Percentiles rank a stretch among this genome's conserved stretches.
phyloP scores from a whole-genome alignment of 2,888 invertebrate species.

The Stenodera caucasica region DNA sequence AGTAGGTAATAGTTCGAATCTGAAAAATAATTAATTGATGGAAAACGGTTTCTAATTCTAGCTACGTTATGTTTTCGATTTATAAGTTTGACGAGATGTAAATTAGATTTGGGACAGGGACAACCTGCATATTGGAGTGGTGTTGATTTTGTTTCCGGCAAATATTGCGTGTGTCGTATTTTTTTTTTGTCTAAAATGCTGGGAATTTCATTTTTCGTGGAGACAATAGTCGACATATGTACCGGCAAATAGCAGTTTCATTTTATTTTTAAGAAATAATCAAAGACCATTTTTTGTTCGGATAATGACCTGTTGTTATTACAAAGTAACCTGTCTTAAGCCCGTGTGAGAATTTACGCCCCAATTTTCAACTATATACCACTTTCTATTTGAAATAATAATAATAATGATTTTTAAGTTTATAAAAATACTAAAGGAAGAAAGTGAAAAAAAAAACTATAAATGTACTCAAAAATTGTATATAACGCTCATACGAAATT shows the following conservation, averaged over 20 bases:
- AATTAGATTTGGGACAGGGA: too few relatives aligned
- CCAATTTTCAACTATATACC: slow-evolving; percentile 9
- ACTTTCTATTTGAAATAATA: slow-evolving; percentile 4
- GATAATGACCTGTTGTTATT: slow-evolving; percentile 21
- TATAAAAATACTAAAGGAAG: not conserved
- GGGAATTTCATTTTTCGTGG: slow-evolving; percentile 19
- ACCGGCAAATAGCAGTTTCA: slow-evolving; percentile 24
- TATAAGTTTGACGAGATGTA: too few relatives aligned
- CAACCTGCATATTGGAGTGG: too few relatives aligned
- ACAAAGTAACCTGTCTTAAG: slow-evolving; percentile 18
- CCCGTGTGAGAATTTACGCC: slow-evolving; percentile 26
- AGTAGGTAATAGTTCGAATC: too few relatives aligned
- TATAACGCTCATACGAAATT: not conserved
- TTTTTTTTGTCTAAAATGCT: not conserved
- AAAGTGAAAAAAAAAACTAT: not conserved
- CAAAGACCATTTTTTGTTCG: slow-evolving; percentile 14
- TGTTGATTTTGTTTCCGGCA: not conserved
- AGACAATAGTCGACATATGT: slow-evolving; percentile 26
- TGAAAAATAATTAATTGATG: too few relatives aligned
- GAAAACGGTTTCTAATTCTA: too few relatives aligned
- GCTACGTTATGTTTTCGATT: too few relatives aligned
- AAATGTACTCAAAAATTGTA: not conserved
- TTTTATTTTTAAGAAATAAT: slow-evolving; percentile 8
- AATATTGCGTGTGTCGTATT: not conserved
- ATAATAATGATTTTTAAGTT: not conserved